phyloP scores from a whole-genome alignment of 1,140 invertebrate species.

The Polypedilum vanderplanki region DNA sequence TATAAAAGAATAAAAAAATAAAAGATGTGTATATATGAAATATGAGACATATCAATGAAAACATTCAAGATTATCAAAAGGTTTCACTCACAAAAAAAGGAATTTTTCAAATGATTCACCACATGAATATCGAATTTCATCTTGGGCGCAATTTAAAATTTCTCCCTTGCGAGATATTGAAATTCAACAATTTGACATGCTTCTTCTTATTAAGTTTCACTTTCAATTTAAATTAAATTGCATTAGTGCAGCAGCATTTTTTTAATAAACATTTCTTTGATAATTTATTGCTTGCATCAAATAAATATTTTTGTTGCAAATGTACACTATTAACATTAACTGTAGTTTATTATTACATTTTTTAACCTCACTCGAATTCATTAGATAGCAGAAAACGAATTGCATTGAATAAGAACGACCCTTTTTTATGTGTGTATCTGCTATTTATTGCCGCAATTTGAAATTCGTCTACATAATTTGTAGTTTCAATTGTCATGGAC shows the following conservation, averaged over 20 bases:
- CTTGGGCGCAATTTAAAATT: too few relatives aligned
- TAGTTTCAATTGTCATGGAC: neutral
- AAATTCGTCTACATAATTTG: constrained; percentile 3
- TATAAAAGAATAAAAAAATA: too few relatives aligned
- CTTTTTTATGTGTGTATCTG: neutral
- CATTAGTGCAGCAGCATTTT: too few relatives aligned
- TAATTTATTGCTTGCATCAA: neutral
- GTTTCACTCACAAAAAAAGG: too few relatives aligned
- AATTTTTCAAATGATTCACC: too few relatives aligned
- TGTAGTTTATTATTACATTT: neutral
- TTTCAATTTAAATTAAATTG: constrained; percentile 20
- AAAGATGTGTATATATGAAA: too few relatives aligned
- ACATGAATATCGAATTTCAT: too few relatives aligned
- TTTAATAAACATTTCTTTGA: neutral
- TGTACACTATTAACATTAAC: constrained; percentile 14
- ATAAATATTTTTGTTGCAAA: constrained; percentile 5
- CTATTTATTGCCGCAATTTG: constrained; percentile 17
- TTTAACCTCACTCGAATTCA: too few relatives aligned
- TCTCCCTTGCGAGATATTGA: too few relatives aligned
- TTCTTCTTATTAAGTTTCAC: neutral
- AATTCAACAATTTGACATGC: constrained; percentile 2
- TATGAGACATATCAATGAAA: too few relatives aligned
- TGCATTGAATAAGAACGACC: neutral
- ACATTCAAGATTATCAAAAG: too few relatives aligned
- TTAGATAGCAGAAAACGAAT: neutral